Conservation (phyloP, 1,140 invertebrate genomes). For the Eupeodes corollae region DNA sequence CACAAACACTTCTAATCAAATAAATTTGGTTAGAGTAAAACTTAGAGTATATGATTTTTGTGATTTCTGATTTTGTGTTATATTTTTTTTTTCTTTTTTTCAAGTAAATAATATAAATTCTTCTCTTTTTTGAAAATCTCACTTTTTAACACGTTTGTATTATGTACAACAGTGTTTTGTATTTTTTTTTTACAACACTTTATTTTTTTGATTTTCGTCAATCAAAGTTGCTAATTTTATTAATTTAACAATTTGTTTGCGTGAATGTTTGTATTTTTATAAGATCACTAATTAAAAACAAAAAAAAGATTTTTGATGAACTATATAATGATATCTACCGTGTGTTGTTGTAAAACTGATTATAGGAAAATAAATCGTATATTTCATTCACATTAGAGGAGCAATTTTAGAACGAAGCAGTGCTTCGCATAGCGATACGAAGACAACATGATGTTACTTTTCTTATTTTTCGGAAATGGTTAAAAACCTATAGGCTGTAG, state of each 20-base stretch:
- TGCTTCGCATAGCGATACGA: constrained; percentile 36
- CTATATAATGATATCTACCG: neutral
- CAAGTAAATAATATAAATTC: too few species aligned
- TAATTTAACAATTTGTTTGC: too few species aligned
- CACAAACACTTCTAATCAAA: too few species aligned
- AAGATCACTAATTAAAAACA: neutral
- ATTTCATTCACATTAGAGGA: constrained; percentile 18
- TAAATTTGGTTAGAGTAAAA: too few species aligned
- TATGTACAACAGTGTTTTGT: neutral
- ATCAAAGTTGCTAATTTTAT: neutral
- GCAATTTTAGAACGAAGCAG: constrained; percentile 38
- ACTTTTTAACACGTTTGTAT: too few species aligned
- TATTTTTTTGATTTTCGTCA: neutral
- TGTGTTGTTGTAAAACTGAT: neutral
- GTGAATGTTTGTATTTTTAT: neutral
- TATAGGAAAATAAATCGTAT: neutral
- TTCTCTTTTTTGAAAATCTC: too few species aligned
- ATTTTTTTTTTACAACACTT: neutral
- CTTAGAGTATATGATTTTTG: too few species aligned
- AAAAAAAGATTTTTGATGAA: neutral
- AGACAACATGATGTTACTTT: too few species aligned
- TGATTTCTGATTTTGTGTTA: too few species aligned
- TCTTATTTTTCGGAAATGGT: constrained; percentile 22
- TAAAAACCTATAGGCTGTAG: too few species aligned
- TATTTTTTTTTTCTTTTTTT: too few species aligned